phyloP scores from a whole-genome alignment of 1,140 invertebrate genomes.

The Dryas iulia region DNA sequence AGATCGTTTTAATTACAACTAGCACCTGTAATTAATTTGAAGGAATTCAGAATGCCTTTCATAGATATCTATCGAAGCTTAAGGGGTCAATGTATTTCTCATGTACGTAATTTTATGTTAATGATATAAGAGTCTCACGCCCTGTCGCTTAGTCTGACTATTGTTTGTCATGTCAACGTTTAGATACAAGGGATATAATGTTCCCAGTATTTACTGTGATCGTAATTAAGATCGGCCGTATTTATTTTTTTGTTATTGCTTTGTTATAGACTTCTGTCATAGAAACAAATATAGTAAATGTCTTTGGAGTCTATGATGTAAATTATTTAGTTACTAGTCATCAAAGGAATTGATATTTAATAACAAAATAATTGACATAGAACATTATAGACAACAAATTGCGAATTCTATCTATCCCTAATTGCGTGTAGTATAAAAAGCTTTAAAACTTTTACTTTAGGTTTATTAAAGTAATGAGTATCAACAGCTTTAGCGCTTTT shows the following conservation, averaged over 20 bases:
- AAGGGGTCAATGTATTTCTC: slow-evolving; percentile 46
- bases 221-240: not conserved
- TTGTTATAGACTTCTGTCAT: not conserved
- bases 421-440: too few relatives aligned
- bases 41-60: slow-evolving; percentile 31
- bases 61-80: slow-evolving; percentile 30
- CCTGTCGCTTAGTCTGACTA: slow-evolving; percentile 8
- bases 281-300: not conserved
- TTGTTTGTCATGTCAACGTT: not conserved
- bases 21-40: slow-evolving; percentile 26
- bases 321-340: too few relatives aligned
- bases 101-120: slow-evolving; percentile 45
- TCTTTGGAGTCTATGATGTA: too few relatives aligned
- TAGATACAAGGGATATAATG: not conserved
- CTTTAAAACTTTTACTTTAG: too few relatives aligned
- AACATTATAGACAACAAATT: too few relatives aligned
- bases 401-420: too few relatives aligned
- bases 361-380: too few relatives aligned
- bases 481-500: too few relatives aligned
- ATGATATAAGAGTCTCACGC: slow-evolving; percentile 42
- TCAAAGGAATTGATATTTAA: too few relatives aligned
- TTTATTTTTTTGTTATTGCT: not conserved
- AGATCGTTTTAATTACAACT: slow-evolving; percentile 29
- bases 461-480: too few relatives aligned
- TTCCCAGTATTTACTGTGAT: slow-evolving; percentile 2